These are phyloP conservation scores for Argyresthia albistria DNA, from an alignment of 2,888 invertebrate species.

Conservation along the genomic window DNA sequence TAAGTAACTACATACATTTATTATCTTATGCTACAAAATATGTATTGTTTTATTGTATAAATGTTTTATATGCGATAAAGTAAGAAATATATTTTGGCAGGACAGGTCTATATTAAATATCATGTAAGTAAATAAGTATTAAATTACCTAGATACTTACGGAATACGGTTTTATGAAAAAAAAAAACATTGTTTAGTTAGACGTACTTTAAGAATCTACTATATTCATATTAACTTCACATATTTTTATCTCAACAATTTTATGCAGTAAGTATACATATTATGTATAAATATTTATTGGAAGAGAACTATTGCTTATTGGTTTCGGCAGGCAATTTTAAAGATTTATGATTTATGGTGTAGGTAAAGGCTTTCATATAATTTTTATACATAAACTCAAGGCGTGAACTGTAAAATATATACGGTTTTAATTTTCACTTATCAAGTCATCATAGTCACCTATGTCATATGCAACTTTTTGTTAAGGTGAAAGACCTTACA, in stretches of 20 bases:
- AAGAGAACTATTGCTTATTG: not conserved
- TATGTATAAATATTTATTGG: not conserved
- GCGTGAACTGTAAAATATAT: not conserved
- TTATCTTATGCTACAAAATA: not conserved
- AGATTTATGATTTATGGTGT: too few relatives aligned
- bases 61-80: not conserved
- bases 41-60: too few relatives aligned
- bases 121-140: too few relatives aligned
- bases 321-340: not conserved
- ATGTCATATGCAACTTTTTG: not conserved
- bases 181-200: too few relatives aligned
- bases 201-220: too few relatives aligned
- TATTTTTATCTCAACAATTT: not conserved
- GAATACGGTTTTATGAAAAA: too few relatives aligned
- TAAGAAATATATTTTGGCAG: constrained; percentile 2
- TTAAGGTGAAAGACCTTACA: not conserved
- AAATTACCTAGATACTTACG: too few relatives aligned
- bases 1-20: constrained; percentile 1
- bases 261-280: too few relatives aligned
- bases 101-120: not conserved
- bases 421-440: not conserved
- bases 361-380: too few relatives aligned
- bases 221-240: not conserved
- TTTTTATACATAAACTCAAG: too few relatives aligned
- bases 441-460: too few relatives aligned